phyloP scores from a whole-genome alignment of 92 coral and sea anemone genomes.

The Siderastrea radians region DNA sequence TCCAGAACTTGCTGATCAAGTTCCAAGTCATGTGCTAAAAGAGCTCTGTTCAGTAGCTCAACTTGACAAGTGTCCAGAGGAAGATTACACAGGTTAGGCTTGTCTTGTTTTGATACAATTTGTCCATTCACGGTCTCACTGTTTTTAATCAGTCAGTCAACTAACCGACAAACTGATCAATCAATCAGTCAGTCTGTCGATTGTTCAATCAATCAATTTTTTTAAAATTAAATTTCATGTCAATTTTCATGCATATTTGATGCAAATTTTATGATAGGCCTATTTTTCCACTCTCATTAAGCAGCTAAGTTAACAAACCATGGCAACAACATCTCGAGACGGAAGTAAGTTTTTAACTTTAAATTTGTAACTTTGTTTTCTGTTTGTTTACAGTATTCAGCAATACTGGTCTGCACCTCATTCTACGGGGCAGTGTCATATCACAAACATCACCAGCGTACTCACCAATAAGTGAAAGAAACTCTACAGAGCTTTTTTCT shows the following conservation, averaged over 20 bases:
- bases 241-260: too few species aligned
- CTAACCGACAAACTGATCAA: neutral
- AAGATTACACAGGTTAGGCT: slow-evolving; percentile 81
- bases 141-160: neutral
- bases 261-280: too few species aligned
- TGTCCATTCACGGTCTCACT: too few species aligned
- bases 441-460: slow-evolving; percentile 68
- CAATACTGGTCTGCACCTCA: slow-evolving; percentile 86
- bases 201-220: neutral
- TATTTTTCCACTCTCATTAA: too few species aligned
- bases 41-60: slow-evolving; percentile 91
- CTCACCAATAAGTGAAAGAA: slow-evolving; percentile 43
- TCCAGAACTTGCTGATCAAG: slow-evolving; percentile 79
- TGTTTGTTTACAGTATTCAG: slow-evolving; percentile 82
- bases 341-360: too few species aligned
- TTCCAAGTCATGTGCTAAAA: slow-evolving; percentile 72
- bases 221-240: too few species aligned
- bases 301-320: too few species aligned
- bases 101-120: neutral
- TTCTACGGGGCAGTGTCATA: slow-evolving; percentile 85
- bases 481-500: slow-evolving; percentile 46
- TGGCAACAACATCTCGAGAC: too few species aligned
- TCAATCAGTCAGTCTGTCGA: neutral
- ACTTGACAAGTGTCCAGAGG: slow-evolving; percentile 90
- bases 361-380: neutral